Percentiles rank a stretch among this genome's conserved stretches.
phyloP scores from a whole-genome alignment of 1,140 invertebrate species.

The Drosophila mauritiana region DNA sequence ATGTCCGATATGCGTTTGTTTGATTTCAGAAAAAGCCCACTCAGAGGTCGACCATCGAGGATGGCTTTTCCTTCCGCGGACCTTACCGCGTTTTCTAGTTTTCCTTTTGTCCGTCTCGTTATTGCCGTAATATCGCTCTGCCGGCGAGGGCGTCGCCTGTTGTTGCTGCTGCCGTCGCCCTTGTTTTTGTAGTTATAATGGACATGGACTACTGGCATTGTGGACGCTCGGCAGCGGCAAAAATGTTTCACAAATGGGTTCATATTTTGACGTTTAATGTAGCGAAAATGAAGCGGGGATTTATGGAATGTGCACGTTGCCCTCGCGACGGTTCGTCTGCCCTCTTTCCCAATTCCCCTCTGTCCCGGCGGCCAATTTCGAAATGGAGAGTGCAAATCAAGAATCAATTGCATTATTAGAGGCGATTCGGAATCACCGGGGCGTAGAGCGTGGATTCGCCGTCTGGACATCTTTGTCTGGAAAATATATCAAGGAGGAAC shows the following conservation, averaged over 20 bases:
- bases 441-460: constrained; percentile 35
- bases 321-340: constrained; percentile 37
- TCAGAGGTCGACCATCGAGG: constrained; percentile 8
- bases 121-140: constrained; percentile 69
- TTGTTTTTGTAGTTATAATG: constrained; percentile 77
- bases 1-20: background rate
- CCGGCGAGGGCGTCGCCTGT: constrained; percentile 29
- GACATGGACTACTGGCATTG: constrained; percentile 55
- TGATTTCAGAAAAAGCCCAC: background rate
- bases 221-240: constrained; percentile 41
- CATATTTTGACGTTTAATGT: constrained; percentile 83
- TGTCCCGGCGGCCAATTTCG: constrained; percentile 21
- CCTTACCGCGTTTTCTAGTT: constrained; percentile 25
- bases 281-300: constrained; percentile 81
- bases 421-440: constrained; percentile 31
- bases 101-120: constrained; percentile 74
- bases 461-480: constrained; percentile 41
- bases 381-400: constrained; percentile 66
- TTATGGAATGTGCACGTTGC: constrained; percentile 79
- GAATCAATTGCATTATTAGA: constrained; percentile 83
- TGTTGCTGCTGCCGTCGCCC: constrained; percentile 41
- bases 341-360: constrained; percentile 1
- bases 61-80: constrained; percentile 2
- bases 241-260: constrained; percentile 81
- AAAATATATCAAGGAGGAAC: background rate